A percentile compares a stretch with the other conserved stretches of the same genome.
Evolutionary conservation across 2,113 vertebrate genomes (phyloP).

Genomic region (Todiramphus chloris): DNA sequence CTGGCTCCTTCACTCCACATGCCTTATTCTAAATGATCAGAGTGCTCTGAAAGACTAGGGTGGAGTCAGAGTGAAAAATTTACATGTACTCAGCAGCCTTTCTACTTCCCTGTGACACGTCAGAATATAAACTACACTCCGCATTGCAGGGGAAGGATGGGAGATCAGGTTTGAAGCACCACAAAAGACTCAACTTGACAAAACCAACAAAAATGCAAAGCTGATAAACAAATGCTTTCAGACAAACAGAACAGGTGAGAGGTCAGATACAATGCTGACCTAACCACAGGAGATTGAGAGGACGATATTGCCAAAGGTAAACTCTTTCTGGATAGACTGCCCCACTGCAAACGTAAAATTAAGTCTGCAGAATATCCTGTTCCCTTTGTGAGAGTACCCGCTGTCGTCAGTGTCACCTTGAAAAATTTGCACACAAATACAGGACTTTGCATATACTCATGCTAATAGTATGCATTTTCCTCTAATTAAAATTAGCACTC

Average conservation of each 20-base stretch:
- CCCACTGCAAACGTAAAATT: neutral
- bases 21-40: neutral
- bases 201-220: neutral
- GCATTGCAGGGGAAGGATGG: neutral
- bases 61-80: neutral
- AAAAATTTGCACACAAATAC: neutral
- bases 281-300: neutral
- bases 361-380: neutral
- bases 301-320: neutral
- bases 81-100: neutral
- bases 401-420: neutral
- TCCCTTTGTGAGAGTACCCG: neutral
- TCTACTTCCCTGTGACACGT: neutral
- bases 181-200: neutral
- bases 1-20: neutral
- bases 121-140: neutral
- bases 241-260: neutral
- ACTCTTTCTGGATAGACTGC: neutral
- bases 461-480: slow-evolving; percentile 1
- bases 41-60: neutral
- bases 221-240: neutral
- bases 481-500: neutral
- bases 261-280: neutral
- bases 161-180: neutral
- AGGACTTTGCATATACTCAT: neutral